These are phyloP conservation scores for Triplophysa siluroides DNA, from an alignment of 2,113 vertebrate species.

Conservation along the genomic window DNA sequence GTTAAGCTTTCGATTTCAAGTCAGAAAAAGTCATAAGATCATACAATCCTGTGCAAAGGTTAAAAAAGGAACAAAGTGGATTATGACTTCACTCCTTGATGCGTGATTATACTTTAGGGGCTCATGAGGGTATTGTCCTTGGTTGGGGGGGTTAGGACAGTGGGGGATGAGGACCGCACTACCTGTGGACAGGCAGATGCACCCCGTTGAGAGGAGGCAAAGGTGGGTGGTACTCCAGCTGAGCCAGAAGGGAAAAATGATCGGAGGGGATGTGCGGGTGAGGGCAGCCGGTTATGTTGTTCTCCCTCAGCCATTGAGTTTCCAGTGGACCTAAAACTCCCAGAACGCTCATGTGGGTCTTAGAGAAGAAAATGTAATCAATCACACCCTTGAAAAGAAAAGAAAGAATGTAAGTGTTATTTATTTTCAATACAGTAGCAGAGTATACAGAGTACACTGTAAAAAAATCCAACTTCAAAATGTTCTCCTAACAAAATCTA, in stretches of 20 bases:
- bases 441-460: too few relatives aligned
- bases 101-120: constrained; percentile 52
- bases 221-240: constrained; percentile 92
- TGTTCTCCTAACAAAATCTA: not conserved
- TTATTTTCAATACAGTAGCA: not conserved
- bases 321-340: constrained; percentile 95
- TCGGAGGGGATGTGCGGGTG: constrained; percentile 99
- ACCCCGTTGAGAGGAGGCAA: constrained; percentile 87
- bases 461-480: too few relatives aligned
- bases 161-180: constrained; percentile 76
- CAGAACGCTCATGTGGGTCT: constrained; percentile 94
- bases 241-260: constrained; percentile 99
- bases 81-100: constrained; percentile 85
- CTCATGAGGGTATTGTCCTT: constrained; percentile 38
- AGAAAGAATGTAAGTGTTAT: not conserved
- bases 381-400: constrained; percentile 88
- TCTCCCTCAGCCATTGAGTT: constrained; percentile 94
- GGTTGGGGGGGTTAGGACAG: constrained; percentile 37
- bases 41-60: constrained; percentile 71
- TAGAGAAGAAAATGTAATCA: constrained; percentile 99
- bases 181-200: constrained; percentile 91
- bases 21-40: constrained; percentile 66
- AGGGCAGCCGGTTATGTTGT: constrained; percentile 98
- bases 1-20: constrained; percentile 49
- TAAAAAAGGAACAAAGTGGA: constrained; percentile 67